These are phyloP conservation scores for Picus viridis DNA, from an alignment of 2,797 vertebrate species.

Conservation along the genomic window DNA sequence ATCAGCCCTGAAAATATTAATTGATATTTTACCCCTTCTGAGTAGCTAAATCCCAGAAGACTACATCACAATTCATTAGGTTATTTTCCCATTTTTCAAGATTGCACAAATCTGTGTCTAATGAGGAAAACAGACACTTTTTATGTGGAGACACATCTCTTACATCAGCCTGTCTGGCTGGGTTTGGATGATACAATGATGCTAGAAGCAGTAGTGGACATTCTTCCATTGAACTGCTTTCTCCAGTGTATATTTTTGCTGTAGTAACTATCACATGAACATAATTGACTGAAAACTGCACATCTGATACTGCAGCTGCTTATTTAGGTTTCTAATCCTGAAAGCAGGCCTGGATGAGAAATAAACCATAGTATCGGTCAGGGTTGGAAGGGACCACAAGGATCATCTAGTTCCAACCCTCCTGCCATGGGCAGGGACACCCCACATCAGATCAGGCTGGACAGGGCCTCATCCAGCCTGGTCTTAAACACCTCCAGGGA, in stretches of 20 bases:
- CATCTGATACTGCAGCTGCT: background rate
- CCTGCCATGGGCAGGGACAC: too few relatives aligned
- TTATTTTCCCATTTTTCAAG: slow-evolving; percentile 51
- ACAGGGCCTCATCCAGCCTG: too few relatives aligned
- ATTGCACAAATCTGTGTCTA: background rate
- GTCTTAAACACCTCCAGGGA: too few relatives aligned
- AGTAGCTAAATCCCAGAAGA: slow-evolving; percentile 37
- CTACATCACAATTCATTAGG: background rate
- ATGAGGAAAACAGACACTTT: background rate
- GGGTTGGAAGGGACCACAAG: too few relatives aligned
- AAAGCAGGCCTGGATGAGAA: background rate
- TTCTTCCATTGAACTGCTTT: background rate
- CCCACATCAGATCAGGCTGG: too few relatives aligned
- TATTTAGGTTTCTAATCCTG: background rate
- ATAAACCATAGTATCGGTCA: background rate
- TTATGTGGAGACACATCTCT: background rate
- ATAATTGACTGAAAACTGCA: background rate
- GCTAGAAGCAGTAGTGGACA: background rate
- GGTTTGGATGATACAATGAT: background rate
- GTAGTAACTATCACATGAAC: background rate
- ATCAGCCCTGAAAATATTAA: slow-evolving; percentile 56
- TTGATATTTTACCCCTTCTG: slow-evolving; percentile 48
- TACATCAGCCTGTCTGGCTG: background rate
- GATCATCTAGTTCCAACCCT: too few relatives aligned
- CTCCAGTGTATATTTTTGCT: background rate